These are phyloP conservation scores for Folsomia manolachei DNA, from an alignment of 2,888 invertebrate genomes.

Conservation along the genomic window DNA sequence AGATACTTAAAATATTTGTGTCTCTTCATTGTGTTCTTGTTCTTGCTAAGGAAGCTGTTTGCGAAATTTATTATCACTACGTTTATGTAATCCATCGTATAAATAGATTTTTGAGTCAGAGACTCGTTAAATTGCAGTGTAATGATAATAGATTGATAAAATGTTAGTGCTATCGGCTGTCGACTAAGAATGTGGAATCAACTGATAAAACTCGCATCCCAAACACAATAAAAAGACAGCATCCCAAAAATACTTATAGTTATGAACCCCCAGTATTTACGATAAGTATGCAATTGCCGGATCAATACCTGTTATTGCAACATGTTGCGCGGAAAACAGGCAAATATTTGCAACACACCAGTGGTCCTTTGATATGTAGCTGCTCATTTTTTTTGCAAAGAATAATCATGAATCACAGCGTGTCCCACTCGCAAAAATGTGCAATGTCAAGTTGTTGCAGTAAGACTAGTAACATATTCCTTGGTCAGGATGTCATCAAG, in stretches of 20 bases:
- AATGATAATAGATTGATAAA: background rate
- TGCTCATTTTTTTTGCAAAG: background rate
- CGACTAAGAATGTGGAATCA: background rate
- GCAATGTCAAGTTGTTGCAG: too few species aligned
- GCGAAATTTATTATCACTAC: background rate
- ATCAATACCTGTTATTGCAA: background rate
- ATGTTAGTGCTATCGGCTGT: too few species aligned
- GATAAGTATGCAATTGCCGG: background rate
- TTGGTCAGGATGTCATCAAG: too few species aligned
- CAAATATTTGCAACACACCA: background rate
- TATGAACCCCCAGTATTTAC: too few species aligned
- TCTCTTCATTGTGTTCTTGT: too few species aligned
- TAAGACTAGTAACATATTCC: too few species aligned
- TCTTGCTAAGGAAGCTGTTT: too few species aligned
- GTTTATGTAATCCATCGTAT: background rate
- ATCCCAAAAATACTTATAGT: too few species aligned
- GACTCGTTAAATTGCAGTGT: background rate
- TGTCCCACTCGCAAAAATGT: too few species aligned
- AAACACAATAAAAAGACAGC: background rate
- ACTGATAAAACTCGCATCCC: background rate
- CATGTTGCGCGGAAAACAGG: background rate
- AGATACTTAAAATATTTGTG: background rate
- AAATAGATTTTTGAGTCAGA: background rate
- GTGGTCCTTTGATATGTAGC: background rate
- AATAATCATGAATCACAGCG: too few species aligned